Evolutionary conservation across 2,888 invertebrate species (phyloP), one percentile per base, ranked within the genome.

Genomic region (Glaucopsyche alexis): DNA sequence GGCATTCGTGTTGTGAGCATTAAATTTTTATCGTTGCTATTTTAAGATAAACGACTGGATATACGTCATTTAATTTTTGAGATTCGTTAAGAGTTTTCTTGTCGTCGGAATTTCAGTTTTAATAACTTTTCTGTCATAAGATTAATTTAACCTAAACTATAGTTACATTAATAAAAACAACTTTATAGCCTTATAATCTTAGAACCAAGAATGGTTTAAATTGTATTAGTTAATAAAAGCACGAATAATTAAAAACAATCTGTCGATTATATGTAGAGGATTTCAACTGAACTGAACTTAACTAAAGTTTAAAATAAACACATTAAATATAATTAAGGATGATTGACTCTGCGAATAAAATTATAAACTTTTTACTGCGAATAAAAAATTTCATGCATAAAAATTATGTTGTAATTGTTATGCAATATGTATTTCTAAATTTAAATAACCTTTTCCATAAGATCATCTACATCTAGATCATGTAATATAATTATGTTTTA

Each of bases 11-110:
- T 72, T 67, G 71, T 71, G 72, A 76, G 73, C 72, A 77, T 74
- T 72, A 75, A 76, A 73, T 74, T 75, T 79, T 77, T 78, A 78
- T 76, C 70, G 76, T 70, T 74, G 75, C 78, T 77, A 78, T 78
- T 78, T 77, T 75, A 71, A 75, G 75, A 73, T 67, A 73, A 60
- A 73, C 66, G 71, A 73, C 74, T 74, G 75, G 72, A 76, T 73
- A 50, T 67, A 52, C 45, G 19, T 67, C 67, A 72, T 67, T 49
- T 72, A 72, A 67, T 67, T 67, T 72, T 72, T 72, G n/a, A 67
- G 50, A 19, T 66, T 40, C 45, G 60, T 29, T 71, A 47, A 60
- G 60, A 29, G 29, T 60, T 60, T 64, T 64, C 13, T 71, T 60
- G 45, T 71, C 60, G 64, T 64, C 29, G 45, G 60, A 71, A 64